phyloP scores from a whole-genome alignment of 2,797 vertebrate genomes.

The Gallirallus australis region DNA sequence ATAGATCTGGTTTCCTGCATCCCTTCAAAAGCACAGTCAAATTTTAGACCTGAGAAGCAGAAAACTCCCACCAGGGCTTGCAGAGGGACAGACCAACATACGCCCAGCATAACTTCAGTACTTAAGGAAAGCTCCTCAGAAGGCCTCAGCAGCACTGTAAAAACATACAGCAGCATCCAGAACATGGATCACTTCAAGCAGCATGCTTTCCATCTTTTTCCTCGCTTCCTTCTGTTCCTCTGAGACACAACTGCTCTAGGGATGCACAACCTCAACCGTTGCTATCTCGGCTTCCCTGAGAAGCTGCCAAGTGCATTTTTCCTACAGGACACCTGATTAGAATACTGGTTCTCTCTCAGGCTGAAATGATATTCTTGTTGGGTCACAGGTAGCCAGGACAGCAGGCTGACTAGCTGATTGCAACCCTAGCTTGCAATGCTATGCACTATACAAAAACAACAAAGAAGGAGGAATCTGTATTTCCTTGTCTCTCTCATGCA shows the following conservation, averaged over 20 bases:
- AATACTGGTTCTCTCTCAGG: not conserved
- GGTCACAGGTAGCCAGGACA: not conserved
- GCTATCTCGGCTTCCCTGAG: not conserved
- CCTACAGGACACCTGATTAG: not conserved
- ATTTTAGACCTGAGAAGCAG: not conserved
- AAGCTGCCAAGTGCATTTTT: not conserved
- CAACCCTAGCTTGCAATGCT: not conserved
- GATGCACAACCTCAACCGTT: not conserved
- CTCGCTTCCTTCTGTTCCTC: not conserved
- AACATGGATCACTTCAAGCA: not conserved
- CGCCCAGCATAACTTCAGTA: not conserved
- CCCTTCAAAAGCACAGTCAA: not conserved
- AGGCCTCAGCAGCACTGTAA: not conserved
- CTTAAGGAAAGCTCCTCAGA: not conserved
- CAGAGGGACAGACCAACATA: not conserved
- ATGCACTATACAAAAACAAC: not conserved
- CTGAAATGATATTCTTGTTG: not conserved
- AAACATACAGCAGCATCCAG: not conserved
- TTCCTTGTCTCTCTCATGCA: not conserved
- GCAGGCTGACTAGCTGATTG: not conserved
- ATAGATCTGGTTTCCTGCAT: not conserved
- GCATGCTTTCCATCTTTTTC: not conserved
- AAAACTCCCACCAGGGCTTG: not conserved
- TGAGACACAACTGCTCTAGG: not conserved
- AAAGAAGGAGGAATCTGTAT: not conserved